Conservation (phyloP, 2,888 invertebrate genomes). For the Agrotis ipsilon region DNA sequence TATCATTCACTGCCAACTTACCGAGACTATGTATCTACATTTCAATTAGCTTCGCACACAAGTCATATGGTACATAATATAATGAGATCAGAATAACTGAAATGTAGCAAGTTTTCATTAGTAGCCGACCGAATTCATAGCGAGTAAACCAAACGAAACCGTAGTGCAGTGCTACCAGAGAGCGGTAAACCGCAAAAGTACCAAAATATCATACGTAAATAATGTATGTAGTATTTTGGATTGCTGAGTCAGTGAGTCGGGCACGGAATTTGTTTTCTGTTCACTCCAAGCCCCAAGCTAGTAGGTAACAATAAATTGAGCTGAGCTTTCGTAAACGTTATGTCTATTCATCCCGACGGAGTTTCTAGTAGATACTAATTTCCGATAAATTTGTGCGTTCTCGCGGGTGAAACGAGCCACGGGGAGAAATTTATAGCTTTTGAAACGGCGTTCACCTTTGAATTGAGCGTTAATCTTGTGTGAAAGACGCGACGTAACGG, state of each 20-base stretch:
- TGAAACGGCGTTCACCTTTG: constrained; percentile 87
- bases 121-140: constrained; percentile 14
- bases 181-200: constrained; percentile 41
- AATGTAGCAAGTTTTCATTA: constrained; percentile 42
- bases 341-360: constrained; percentile 74
- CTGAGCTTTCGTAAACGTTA: constrained; percentile 66
- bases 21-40: constrained; percentile 4
- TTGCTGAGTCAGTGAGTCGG: constrained; percentile 43
- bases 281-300: constrained; percentile 26
- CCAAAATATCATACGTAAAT: constrained; percentile 38
- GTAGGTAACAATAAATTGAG: constrained; percentile 59
- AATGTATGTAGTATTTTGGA: constrained; percentile 38
- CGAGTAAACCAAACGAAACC: constrained; percentile 20
- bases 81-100: constrained; percentile 30
- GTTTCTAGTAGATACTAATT: constrained; percentile 85
- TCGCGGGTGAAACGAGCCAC: constrained; percentile 86
- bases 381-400: constrained; percentile 88
- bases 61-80: constrained; percentile 22
- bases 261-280: constrained; percentile 43
- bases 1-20: constrained; percentile 2
- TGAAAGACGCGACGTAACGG: constrained; percentile 81
- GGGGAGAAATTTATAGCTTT: constrained; percentile 86
- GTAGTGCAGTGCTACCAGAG: constrained; percentile 22
- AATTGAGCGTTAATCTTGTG: constrained; percentile 90
- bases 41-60: constrained; percentile 24